A percentile compares a stretch with the other conserved stretches of the same genome.
These are phyloP conservation scores for Drosophila fungiperda DNA, from an alignment of 2,888 invertebrate species.

Conservation along the genomic window DNA sequence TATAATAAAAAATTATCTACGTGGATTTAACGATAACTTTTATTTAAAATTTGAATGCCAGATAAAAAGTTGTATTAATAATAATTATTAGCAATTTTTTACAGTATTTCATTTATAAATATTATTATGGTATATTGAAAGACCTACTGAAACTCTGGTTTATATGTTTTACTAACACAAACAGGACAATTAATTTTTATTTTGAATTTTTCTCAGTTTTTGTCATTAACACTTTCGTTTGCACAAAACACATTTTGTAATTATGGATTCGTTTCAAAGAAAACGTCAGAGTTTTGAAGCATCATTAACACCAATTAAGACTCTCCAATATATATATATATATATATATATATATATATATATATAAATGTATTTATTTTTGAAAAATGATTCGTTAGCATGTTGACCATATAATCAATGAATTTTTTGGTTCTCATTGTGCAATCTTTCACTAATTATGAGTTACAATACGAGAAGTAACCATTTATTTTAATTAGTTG, in stretches of 20 bases:
- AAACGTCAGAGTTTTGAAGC: constrained; percentile 10
- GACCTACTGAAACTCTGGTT: neutral
- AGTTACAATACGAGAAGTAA: constrained; percentile 30
- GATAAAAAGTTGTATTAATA: neutral
- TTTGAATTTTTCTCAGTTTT: neutral
- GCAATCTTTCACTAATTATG: constrained; percentile 24
- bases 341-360: constrained; percentile 7
- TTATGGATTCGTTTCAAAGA: constrained; percentile 29
- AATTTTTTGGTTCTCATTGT: constrained; percentile 46
- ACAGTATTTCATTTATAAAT: neutral
- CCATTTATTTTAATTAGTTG: constrained; percentile 71
- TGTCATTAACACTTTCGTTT: constrained; percentile 22
- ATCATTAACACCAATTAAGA: constrained; percentile 55
- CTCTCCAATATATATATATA: constrained; percentile 3
- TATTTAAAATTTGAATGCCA: no score
- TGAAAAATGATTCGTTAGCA: constrained; percentile 59
- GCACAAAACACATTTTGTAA: constrained; percentile 25
- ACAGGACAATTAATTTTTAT: neutral
- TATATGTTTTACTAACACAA: neutral
- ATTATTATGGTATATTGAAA: no score
- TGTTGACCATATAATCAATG: constrained; percentile 29
- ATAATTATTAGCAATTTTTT: neutral
- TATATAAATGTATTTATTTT: neutral
- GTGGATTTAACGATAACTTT: no score
- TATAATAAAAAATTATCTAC: no score